Base-by-base conservation (phyloP, 2,888 invertebrate species). In the Spatulosminthurus flaviceps region DNA sequence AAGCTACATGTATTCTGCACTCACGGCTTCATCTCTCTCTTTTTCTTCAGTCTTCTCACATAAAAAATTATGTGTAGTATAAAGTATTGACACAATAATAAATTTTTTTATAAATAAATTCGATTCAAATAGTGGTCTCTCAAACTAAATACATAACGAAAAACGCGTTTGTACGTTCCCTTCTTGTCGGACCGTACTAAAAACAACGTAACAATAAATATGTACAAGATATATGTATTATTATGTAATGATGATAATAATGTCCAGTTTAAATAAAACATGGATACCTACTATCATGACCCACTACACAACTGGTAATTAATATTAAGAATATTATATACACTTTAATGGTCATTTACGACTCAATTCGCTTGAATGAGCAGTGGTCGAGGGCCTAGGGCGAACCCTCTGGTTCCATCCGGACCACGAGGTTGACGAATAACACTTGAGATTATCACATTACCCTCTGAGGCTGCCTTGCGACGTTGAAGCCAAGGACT, bases 361-460 rank as follows among this genome's bases (percentile, higher is more conserved):
- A 34, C 34, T 34, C 34, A 34, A 34, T 34, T 64, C 28, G 29
- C 34, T 70, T 70, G 70, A 29, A 76, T 26, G 43, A 74, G 67
- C 16, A 81, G 26, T 16, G 70, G 51, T 7, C 85, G 73, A 75
- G 84, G 83, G 29, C 81, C 82, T 28, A 77, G 13, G 11, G 80
- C 77, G 77, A 85, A 85, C 34, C 85, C 85, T 71, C 82, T 81
- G 21, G 85, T 83, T 29, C 85, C 85, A 74, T 85, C 85, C 34
- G 85, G 85, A 67, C 85, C 85, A 28, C 82, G 69, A 13, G 85
- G 85, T 80, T 85, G 85, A 75, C 85, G 79, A 64, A 84, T 67
- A 28, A 83, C 82, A 21, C 81, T 82, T 26, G 80, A 74, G 69
- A 83, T 76, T 41, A 76, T 75, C 51, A 84, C 80, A 72, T 81